Base-by-base conservation (phyloP, 2,888 invertebrate genomes). In the Petrolisthes cinctipes region DNA sequence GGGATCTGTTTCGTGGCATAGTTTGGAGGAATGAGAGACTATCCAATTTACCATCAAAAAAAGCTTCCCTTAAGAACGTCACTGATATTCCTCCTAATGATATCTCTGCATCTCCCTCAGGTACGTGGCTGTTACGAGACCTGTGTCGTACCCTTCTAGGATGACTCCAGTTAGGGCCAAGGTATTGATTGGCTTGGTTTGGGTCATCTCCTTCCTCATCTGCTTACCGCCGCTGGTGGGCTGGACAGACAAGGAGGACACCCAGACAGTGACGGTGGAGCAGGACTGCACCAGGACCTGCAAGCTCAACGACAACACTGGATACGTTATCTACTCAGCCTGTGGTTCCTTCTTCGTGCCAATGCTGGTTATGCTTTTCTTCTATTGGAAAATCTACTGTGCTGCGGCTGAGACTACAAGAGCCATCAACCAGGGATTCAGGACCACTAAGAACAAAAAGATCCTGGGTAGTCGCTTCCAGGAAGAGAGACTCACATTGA, bases 271-370 rank as follows among this genome's bases (percentile, higher is more conserved):
- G 17, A 71, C 17, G 23, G 11, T 37, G 75, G 82, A 51, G 79
- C 54, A 14, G 23, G 79, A 54, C 73, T 83, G 78, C 20, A 83
- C 79, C 66, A 85, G 71, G 86, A 83, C 96, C 91, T 98, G 98
- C 92, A 97, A 97, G 93, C 95, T 98, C 91, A 98, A 97, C 92
- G 97, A 97, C 93, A 97, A 98, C 93, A 96, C 96, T 80, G 98
- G 98, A 85, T 99, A 99, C 94, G 98, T 99, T 86, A 96, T 99
- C 86, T 98, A 98, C 94, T 98, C 98, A 4, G 98, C 99, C 0
- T 94, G 99, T 53, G 99, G 99, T n/a, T 98, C 98, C 91, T 99
- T 99, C 95, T 99, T 97, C 94, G 96, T 98, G 92, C 99, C 99
- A 73, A 98, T 98, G 97, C 95, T 98, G 92, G 97, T 99, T 91